Evolutionary conservation across 1,140 invertebrate genomes (phyloP).

Genomic region (Mylabris phalerata): DNA sequence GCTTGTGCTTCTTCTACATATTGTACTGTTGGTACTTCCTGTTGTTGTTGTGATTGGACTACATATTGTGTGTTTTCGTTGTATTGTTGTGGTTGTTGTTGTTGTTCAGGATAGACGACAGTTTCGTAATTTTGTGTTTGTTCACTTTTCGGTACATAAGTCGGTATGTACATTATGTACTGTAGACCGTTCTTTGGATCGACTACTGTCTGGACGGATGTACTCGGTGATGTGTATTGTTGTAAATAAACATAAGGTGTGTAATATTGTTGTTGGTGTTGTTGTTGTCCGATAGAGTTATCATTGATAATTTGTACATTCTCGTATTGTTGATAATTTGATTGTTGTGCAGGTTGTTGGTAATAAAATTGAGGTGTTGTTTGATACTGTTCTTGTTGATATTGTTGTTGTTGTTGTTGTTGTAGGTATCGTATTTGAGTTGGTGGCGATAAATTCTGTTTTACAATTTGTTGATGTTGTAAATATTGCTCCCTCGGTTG

Average conservation of each 20-base stretch:
- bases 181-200: slow-evolving; percentile 31
- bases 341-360: slow-evolving; percentile 1
- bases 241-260: slow-evolving; percentile 30
- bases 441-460: slow-evolving; percentile 18
- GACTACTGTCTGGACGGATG: slow-evolving; percentile 27
- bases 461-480: slow-evolving; percentile 8
- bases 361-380: neutral
- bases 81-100: slow-evolving; percentile 3
- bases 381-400: slow-evolving; percentile 6
- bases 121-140: slow-evolving; percentile 23
- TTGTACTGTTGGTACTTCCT: slow-evolving; percentile 6
- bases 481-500: slow-evolving; percentile 22
- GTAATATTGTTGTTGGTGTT: slow-evolving; percentile 19
- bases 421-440: neutral
- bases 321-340: slow-evolving; percentile 19
- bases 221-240: slow-evolving; percentile 22
- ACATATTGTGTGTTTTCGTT: neutral
- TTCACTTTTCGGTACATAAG: slow-evolving; percentile 18
- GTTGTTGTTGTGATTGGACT: slow-evolving; percentile 3
- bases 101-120: slow-evolving; percentile 6
- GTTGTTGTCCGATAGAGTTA: slow-evolving; percentile 20
- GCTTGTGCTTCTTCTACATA: slow-evolving; percentile 1
- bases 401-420: slow-evolving; percentile 1
- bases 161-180: slow-evolving; percentile 28
- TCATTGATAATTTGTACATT: slow-evolving; percentile 29